Percentiles rank a stretch among this genome's conserved stretches.
Evolutionary conservation across 2,888 invertebrate genomes (phyloP).

Genomic region (Drosophila basisetae): DNA sequence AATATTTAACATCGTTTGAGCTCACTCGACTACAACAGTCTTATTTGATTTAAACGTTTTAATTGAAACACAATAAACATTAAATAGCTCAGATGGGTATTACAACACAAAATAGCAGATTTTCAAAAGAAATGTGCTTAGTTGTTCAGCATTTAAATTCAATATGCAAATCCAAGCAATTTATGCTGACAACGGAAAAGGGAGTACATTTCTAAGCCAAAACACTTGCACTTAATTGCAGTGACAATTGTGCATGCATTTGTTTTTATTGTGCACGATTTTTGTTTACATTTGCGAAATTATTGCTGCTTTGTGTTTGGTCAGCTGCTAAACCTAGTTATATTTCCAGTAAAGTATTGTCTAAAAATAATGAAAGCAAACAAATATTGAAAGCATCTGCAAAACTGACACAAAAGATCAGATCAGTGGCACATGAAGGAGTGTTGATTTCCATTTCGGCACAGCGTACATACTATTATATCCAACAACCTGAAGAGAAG

Average conservation of each 20-base stretch:
- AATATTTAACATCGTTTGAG: not conserved
- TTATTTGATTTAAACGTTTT: not conserved
- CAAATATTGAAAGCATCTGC: constrained; percentile 16
- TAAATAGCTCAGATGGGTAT: not conserved
- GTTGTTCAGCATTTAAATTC: constrained; percentile 1
- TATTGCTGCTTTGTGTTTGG: constrained; percentile 47
- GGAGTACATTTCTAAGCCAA: constrained; percentile 3
- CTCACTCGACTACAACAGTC: not conserved
- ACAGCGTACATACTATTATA: not conserved
- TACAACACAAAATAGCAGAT: not conserved
- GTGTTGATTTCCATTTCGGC: too few species aligned
- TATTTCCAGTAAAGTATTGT: constrained; percentile 19
- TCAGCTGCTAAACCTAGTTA: constrained; percentile 48
- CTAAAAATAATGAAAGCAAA: constrained; percentile 16
- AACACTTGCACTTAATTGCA: constrained; percentile 34
- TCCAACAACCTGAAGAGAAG: not conserved
- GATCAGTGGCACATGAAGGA: not conserved
- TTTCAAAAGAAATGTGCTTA: not conserved
- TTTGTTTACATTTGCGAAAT: constrained; percentile 1
- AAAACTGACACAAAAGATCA: not conserved
- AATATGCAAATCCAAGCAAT: constrained; percentile 31
- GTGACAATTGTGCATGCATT: constrained; percentile 17
- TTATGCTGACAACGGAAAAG: constrained; percentile 3
- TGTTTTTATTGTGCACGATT: constrained; percentile 27
- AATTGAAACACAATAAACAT: not conserved